phyloP scores from a whole-genome alignment of 2,797 vertebrate species.

The Lepidocolaptes lacrymiger region DNA sequence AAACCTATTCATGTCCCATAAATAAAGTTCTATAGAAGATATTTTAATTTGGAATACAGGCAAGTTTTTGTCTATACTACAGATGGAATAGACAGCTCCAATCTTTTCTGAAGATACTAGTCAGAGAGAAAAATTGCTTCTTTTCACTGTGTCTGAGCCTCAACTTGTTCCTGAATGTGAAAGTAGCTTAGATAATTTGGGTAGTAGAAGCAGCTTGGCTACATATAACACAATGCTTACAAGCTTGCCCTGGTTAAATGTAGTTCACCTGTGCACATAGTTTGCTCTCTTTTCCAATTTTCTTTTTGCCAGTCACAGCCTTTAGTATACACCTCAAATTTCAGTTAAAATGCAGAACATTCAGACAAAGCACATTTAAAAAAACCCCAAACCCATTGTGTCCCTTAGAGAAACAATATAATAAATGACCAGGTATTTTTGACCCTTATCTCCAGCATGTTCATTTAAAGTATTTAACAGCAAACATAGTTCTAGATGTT shows the following conservation, averaged over 20 bases:
- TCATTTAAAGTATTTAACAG: background rate
- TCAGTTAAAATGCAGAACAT: background rate
- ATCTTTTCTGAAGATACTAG: background rate
- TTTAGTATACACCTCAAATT: background rate
- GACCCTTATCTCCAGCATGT: background rate
- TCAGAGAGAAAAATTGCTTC: background rate
- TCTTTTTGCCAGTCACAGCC: background rate
- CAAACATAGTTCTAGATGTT: background rate
- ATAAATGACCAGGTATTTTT: background rate
- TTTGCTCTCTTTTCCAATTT: background rate
- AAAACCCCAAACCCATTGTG: background rate
- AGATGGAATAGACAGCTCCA: background rate
- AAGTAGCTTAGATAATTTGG: background rate
- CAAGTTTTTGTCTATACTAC: background rate
- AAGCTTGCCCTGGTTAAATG: background rate
- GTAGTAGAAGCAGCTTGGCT: background rate
- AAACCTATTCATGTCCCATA: background rate
- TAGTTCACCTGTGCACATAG: background rate
- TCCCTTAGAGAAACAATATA: background rate
- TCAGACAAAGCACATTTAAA: background rate
- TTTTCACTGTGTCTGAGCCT: background rate
- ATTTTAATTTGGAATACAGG: background rate
- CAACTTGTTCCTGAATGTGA: background rate
- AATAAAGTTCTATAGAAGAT: background rate
- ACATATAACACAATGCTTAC: background rate